Evolutionary conservation across 2,888 invertebrate species (phyloP).

Genomic region (Acrobeloides nanus): DNA sequence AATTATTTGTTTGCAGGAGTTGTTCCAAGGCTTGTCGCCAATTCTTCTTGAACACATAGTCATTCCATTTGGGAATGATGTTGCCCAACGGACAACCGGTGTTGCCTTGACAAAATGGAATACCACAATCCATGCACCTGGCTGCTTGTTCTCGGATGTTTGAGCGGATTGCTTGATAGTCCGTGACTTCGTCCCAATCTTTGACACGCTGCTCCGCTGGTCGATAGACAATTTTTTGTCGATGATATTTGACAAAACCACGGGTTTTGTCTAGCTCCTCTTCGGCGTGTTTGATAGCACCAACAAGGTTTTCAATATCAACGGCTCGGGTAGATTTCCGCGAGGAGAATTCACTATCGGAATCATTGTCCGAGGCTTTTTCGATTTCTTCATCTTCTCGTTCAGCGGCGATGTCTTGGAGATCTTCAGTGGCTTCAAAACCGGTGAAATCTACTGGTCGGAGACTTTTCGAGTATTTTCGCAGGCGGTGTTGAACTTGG

Average conservation of each 20-base stretch:
- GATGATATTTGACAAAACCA: constrained; percentile 90
- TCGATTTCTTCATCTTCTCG: constrained; percentile 29
- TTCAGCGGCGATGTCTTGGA: constrained; percentile 31
- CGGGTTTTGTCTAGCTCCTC: constrained; percentile 52
- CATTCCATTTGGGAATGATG: constrained; percentile 98
- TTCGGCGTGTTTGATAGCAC: constrained; percentile 34
- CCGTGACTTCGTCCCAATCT: constrained; percentile 85
- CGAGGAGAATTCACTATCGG: constrained; percentile 16
- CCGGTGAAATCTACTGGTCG: constrained; percentile 45
- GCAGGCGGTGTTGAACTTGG: constrained; percentile 33
- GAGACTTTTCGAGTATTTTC: constrained; percentile 41
- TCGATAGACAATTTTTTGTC: constrained; percentile 79
- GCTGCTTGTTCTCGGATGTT: constrained; percentile 84
- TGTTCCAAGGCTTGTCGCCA: constrained; percentile 90
- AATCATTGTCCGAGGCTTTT: constrained; percentile 18
- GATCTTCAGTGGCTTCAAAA: constrained; percentile 46
- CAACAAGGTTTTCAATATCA: constrained; percentile 49
- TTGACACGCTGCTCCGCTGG: constrained; percentile 74
- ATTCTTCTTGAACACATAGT: constrained; percentile 71
- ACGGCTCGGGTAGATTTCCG: constrained; percentile 20
- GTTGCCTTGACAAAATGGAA: constrained; percentile 73
- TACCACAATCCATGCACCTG: constrained; percentile 95
- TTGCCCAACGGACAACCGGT: constrained; percentile 90
- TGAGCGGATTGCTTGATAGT: constrained; percentile 65
- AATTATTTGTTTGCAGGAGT: constrained; percentile 92